These are phyloP conservation scores for Willisornis vidua DNA, from an alignment of 2,113 vertebrate genomes.

Conservation along the genomic window DNA sequence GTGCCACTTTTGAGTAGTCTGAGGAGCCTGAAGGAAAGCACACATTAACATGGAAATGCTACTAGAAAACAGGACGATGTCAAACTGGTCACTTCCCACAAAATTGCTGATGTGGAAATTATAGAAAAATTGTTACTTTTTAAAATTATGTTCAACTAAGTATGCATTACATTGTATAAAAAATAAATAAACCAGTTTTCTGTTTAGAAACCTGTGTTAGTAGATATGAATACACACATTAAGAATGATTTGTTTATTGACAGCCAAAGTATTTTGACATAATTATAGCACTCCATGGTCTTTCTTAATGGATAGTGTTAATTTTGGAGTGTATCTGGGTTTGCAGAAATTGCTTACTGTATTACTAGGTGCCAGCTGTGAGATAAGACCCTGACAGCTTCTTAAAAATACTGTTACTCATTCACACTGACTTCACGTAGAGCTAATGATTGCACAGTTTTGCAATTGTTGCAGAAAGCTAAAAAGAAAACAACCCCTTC, in stretches of 20 bases:
- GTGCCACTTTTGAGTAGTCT: neutral
- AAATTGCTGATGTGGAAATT: constrained; percentile 6
- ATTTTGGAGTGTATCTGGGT: constrained; percentile 36
- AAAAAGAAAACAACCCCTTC: constrained; percentile 5
- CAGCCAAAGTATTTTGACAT: constrained; percentile 1
- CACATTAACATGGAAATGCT: neutral
- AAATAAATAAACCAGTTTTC: neutral
- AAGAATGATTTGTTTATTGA: constrained; percentile 8
- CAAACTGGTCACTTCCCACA: neutral
- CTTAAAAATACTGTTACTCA: constrained; percentile 34
- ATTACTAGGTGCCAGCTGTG: constrained; percentile 57
- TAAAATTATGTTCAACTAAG: neutral
- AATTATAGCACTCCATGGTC: constrained; percentile 21
- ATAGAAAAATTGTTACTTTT: neutral
- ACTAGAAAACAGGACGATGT: neutral
- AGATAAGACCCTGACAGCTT: constrained; percentile 43
- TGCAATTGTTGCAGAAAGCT: neutral
- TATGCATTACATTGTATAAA: neutral
- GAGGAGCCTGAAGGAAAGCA: neutral
- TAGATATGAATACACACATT: neutral
- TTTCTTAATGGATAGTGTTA: constrained; percentile 41
- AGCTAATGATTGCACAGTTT: neutral
- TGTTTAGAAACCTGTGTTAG: constrained; percentile 5
- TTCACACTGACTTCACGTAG: constrained; percentile 2
- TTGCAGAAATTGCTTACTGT: constrained; percentile 41